Evolutionary conservation across 2,888 invertebrate species (phyloP).

Genomic region (Syrphus vitripennis): DNA sequence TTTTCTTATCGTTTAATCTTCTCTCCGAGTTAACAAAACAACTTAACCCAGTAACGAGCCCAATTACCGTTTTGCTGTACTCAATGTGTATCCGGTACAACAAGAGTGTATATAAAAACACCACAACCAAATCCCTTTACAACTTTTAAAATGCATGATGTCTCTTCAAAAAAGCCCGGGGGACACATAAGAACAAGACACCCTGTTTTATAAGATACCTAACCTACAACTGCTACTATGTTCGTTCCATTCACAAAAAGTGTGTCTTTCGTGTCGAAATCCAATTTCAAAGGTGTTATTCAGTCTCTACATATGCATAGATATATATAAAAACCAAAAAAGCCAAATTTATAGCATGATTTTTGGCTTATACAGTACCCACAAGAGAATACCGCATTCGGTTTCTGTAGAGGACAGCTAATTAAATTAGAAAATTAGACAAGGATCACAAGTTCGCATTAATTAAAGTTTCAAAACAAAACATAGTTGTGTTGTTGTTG

Average conservation of each 20-base stretch:
- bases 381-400: neutral
- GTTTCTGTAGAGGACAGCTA: conserved; percentile 27
- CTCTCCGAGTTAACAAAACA: conserved; percentile 7
- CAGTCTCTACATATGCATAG: neutral
- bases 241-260: conserved; percentile 16
- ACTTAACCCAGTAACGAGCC: conserved; percentile 34
- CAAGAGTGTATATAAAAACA: conserved; percentile 8
- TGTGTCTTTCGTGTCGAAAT: conserved; percentile 50
- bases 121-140: neutral
- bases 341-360: conserved; percentile 26
- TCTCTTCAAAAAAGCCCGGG: neutral
- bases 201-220: too few species aligned
- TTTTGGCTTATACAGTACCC: conserved; percentile 48
- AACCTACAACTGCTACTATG: too few species aligned
- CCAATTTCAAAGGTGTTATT: conserved; percentile 51
- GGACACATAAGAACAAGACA: neutral
- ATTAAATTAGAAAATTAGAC: conserved; percentile 62
- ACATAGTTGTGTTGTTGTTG: neutral
- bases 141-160: conserved; percentile 8
- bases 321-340: conserved; percentile 12
- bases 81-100: conserved; percentile 40
- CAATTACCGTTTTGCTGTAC: conserved; percentile 51
- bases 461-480: conserved; percentile 21
- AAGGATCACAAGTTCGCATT: conserved; percentile 33
- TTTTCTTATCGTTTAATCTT: conserved; percentile 23